Conservation (phyloP, 2,797 vertebrate species). For the Nannoperca australis region DNA sequence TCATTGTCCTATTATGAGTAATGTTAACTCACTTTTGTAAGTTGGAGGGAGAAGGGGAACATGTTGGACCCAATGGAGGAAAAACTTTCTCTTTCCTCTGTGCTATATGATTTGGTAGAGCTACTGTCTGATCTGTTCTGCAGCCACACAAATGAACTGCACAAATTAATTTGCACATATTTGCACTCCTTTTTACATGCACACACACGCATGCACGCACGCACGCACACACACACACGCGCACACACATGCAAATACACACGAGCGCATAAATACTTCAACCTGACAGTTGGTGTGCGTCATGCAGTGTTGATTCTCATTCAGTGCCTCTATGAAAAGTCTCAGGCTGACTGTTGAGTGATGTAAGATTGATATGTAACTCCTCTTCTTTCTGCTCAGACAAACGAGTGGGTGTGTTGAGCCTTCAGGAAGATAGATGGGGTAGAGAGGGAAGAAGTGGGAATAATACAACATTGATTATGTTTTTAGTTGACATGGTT, state of each 20-base stretch:
- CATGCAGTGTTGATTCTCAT: slow-evolving; percentile 73
- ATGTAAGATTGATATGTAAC: slow-evolving; percentile 85
- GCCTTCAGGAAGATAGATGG: slow-evolving; percentile 69
- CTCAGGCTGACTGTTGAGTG: slow-evolving; percentile 78
- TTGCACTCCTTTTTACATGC: slow-evolving; percentile 13
- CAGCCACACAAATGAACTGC: slow-evolving; percentile 7
- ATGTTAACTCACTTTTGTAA: slow-evolving; percentile 31
- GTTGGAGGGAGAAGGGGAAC: slow-evolving; percentile 10
- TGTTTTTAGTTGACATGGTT: slow-evolving; percentile 23
- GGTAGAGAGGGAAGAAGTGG: slow-evolving; percentile 39
- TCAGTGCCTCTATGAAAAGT: slow-evolving; percentile 78
- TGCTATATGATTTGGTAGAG: neutral
- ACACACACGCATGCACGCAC: slow-evolving; percentile 1
- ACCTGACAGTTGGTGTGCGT: slow-evolving; percentile 77
- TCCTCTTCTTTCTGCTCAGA: slow-evolving; percentile 79
- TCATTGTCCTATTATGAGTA: slow-evolving; percentile 63
- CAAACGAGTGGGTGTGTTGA: slow-evolving; percentile 82
- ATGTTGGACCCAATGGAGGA: slow-evolving; percentile 11
- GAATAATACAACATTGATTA: slow-evolving; percentile 35
- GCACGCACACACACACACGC: slow-evolving; percentile 10
- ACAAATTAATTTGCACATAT: slow-evolving; percentile 35
- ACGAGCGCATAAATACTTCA: slow-evolving; percentile 27
- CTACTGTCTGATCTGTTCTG: neutral
- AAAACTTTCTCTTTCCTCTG: neutral
- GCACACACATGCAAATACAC: slow-evolving; percentile 29